Evolutionary conservation across 2,113 vertebrate species (phyloP).

Genomic region (Plestiodon gilberti): DNA sequence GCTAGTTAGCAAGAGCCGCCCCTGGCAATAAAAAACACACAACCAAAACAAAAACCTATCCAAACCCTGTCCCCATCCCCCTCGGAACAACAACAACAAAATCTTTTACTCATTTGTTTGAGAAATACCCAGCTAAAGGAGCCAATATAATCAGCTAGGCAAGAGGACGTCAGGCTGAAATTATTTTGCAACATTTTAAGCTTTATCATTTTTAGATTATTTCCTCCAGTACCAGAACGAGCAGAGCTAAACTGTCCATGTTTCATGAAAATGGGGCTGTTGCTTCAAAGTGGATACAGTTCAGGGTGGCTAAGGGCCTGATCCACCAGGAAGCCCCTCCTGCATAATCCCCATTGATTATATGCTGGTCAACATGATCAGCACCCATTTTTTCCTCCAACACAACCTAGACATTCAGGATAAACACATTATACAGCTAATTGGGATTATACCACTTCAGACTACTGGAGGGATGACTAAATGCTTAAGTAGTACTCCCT

Average conservation of each 20-base stretch:
- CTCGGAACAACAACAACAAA: not conserved
- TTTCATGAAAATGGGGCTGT: not conserved
- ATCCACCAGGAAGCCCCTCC: too few species aligned
- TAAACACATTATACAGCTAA: not conserved
- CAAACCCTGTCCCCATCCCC: not conserved
- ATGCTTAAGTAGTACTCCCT: too few species aligned
- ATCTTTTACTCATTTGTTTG: not conserved
- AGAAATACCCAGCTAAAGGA: not conserved
- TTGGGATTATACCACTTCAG: not conserved
- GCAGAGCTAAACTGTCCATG: not conserved
- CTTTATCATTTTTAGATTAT: not conserved
- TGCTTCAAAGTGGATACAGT: too few species aligned
- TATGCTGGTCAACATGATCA: not conserved
- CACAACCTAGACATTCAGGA: not conserved
- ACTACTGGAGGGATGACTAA: too few species aligned
- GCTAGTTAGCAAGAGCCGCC: not conserved
- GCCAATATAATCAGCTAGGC: not conserved
- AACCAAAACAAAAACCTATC: not conserved
- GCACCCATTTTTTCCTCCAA: too few species aligned
- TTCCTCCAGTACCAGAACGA: not conserved
- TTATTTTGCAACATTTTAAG: not conserved
- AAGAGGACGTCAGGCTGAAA: not conserved
- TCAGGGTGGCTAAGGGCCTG: not conserved
- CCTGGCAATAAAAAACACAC: too few species aligned
- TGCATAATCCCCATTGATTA: not conserved